These are phyloP conservation scores for Cancer borealis DNA, from an alignment of 2,888 invertebrate species.

Conservation along the genomic window DNA sequence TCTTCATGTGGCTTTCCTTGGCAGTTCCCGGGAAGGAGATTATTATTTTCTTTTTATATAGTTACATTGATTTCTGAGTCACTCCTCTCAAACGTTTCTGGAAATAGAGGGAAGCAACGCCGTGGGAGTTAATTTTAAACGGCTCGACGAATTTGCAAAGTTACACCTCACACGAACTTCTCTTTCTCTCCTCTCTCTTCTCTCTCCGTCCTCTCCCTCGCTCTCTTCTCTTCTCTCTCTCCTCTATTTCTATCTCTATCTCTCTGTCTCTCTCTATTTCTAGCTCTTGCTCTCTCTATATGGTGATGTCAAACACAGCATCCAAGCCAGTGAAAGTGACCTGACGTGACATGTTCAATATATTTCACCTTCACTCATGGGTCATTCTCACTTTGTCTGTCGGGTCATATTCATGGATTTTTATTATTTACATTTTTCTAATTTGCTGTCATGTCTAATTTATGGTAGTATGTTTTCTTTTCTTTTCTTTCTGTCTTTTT, in stretches of 20 bases:
- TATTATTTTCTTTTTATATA: neutral
- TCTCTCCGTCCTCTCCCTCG: too few relatives aligned
- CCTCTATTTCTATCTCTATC: neutral
- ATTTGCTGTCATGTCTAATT: neutral
- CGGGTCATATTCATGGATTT: too few relatives aligned
- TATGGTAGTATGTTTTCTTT: neutral
- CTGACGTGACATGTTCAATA: too few relatives aligned
- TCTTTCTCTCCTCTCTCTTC: too few relatives aligned
- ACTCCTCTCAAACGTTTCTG: neutral
- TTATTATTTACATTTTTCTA: neutral
- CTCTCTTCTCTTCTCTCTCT: neutral
- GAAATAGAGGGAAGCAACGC: neutral
- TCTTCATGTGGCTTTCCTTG: neutral
- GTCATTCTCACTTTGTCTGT: too few relatives aligned
- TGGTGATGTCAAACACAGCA: too few relatives aligned
- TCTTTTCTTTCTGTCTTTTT: neutral
- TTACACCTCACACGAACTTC: neutral
- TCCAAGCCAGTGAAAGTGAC: too few relatives aligned
- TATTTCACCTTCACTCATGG: too few relatives aligned
- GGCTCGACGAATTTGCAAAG: neutral
- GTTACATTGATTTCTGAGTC: neutral
- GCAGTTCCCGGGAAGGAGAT: neutral
- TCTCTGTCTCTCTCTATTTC: neutral
- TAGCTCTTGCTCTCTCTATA: neutral
- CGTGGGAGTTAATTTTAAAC: neutral